A percentile compares a stretch with the other conserved stretches of the same genome.
Conservation (phyloP, 2,113 vertebrate genomes). For the Python bivittatus region DNA sequence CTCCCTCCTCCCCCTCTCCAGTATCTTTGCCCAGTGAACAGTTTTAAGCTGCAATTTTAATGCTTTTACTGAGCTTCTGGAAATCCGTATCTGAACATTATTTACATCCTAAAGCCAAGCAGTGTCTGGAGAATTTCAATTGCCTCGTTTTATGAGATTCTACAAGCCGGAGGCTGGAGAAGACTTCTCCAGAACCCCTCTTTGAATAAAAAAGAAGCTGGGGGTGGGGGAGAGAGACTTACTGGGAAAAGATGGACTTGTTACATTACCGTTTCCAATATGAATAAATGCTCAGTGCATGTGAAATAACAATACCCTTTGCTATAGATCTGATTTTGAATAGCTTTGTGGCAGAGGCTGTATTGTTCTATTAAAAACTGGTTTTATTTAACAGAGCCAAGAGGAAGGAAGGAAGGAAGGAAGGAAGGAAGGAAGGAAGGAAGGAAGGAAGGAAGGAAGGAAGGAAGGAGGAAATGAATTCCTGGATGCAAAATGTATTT, state of each 20-base stretch:
- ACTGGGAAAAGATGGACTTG: slow-evolving; percentile 4
- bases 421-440: no score
- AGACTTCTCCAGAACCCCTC: slow-evolving; percentile 38
- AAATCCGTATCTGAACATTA: slow-evolving; percentile 54
- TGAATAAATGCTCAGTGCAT: slow-evolving; percentile 38
- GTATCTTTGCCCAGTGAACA: not conserved
- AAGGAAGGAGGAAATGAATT: slow-evolving; percentile 9
- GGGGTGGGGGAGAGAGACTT: not conserved
- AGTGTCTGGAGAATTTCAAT: slow-evolving; percentile 61
- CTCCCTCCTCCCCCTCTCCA: not conserved
- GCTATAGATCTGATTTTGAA: slow-evolving; percentile 40
- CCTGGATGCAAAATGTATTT: slow-evolving; percentile 13
- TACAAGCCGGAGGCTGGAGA: slow-evolving; percentile 11
- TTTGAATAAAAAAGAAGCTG: slow-evolving; percentile 19
- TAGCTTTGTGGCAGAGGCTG: slow-evolving; percentile 15
- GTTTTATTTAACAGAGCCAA: slow-evolving; percentile 46
- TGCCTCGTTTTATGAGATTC: slow-evolving; percentile 51
- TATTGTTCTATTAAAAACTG: not conserved
- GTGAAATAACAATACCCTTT: slow-evolving; percentile 26
- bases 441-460: not conserved
- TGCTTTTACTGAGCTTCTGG: slow-evolving; percentile 56
- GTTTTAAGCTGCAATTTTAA: slow-evolving; percentile 46
- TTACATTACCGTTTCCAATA: slow-evolving; percentile 39
- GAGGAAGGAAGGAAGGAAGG: not conserved
- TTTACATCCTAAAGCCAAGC: slow-evolving; percentile 56